A percentile compares a stretch with the other conserved stretches of the same genome.
Evolutionary conservation across 2,113 vertebrate genomes (phyloP).

Genomic region (Colius striatus): DNA sequence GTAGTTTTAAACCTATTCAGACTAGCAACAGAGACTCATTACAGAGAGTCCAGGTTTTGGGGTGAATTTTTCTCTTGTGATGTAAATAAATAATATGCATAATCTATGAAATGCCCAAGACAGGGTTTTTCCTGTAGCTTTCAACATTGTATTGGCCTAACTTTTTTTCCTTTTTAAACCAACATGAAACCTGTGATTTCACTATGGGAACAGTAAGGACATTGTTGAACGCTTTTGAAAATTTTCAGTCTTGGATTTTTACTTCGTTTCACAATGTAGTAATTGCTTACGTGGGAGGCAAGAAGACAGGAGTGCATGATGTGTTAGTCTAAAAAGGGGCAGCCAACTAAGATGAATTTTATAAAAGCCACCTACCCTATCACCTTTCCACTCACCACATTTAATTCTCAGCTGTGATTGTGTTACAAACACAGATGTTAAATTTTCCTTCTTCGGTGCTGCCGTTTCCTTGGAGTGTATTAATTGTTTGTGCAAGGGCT

Average conservation of each 20-base stretch:
- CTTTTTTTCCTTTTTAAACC: neutral
- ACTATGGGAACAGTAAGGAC: neutral
- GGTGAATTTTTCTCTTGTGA: conserved; percentile 33
- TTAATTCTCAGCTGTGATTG: neutral
- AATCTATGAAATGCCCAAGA: conserved; percentile 32
- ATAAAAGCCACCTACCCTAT: neutral
- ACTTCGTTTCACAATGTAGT: conserved; percentile 39
- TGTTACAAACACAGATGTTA: neutral
- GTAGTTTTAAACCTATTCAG: conserved; percentile 57
- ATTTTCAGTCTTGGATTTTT: conserved; percentile 50
- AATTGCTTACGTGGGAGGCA: conserved; percentile 29
- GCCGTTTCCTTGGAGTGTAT: neutral
- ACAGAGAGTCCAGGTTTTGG: neutral
- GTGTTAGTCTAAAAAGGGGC: neutral
- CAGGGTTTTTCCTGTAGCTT: neutral
- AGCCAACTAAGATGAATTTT: neutral
- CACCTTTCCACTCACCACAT: neutral
- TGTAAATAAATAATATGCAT: conserved; percentile 43
- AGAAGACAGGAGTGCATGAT: conserved; percentile 18
- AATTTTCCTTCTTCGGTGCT: neutral
- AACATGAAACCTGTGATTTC: neutral
- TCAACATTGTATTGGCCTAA: neutral
- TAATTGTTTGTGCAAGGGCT: neutral
- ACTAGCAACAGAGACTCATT: conserved; percentile 38
- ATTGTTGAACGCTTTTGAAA: neutral